Percentiles rank a stretch among this genome's conserved stretches.
Evolutionary conservation across 1,140 invertebrate genomes (phyloP).

Genomic region (Orchesella cincta): DNA sequence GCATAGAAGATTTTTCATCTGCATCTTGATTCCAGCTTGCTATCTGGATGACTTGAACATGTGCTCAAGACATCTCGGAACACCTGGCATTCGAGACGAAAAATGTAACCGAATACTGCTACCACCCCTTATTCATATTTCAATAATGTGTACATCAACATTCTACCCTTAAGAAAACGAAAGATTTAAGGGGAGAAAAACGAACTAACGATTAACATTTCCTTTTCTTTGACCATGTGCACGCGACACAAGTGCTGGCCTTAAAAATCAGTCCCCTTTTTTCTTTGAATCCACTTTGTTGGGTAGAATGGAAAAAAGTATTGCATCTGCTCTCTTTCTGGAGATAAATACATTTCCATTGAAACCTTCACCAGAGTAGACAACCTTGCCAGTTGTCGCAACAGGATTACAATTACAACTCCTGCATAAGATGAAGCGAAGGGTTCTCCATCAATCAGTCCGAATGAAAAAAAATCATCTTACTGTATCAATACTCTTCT

Average conservation of each 20-base stretch:
- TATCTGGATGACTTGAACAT: slow-evolving; percentile 4
- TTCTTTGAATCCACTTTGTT: background rate
- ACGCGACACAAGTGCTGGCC: slow-evolving; percentile 24
- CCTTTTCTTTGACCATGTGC: slow-evolving; percentile 21
- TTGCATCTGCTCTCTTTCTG: slow-evolving; percentile 27
- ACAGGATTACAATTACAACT: background rate
- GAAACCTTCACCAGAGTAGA: background rate
- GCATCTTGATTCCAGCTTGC: background rate
- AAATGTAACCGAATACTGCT: background rate
- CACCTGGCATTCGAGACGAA: slow-evolving; percentile 17
- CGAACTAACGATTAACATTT: slow-evolving; percentile 24
- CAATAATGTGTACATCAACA: background rate
- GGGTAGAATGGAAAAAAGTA: background rate
- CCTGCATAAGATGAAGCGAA: background rate
- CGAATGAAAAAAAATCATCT: background rate
- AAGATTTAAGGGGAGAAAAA: slow-evolving; percentile 6
- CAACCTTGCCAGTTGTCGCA: slow-evolving; percentile 19
- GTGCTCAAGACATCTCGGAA: slow-evolving; percentile 15
- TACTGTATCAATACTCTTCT: background rate
- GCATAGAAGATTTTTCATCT: background rate
- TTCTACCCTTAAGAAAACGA: slow-evolving; percentile 1
- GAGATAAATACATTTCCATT: no score
- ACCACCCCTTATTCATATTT: background rate
- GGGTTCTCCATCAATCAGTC: background rate
- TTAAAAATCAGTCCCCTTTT: slow-evolving; percentile 14